Evolutionary conservation across 2,797 vertebrate genomes (phyloP), one percentile per base, ranked within the genome.

Genomic region (Hoplostethus mediterraneus): DNA sequence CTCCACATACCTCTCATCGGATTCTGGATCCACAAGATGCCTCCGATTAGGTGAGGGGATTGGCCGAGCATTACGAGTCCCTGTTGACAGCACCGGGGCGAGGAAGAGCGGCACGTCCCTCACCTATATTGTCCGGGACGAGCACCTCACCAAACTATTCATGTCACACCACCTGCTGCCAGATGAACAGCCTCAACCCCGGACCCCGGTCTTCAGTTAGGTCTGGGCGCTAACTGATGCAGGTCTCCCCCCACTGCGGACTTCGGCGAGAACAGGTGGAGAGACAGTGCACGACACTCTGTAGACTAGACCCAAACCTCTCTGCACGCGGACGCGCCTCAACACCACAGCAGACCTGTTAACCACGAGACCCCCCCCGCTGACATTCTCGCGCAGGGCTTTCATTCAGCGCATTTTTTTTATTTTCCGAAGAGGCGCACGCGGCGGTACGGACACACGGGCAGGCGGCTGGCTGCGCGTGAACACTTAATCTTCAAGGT

Each of bases 1-100:
- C 40, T 12, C 5, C 36, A 87, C 86, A 56, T 92, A 95, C 94
- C 94, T 94, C 92, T 88, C 91, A 94, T 94, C 30, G 93, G 94
- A 87, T 95, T 95, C 73, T 93, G 92, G 79, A 94, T 94, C 93
- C 94, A 95, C 67, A 93, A 80, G 81, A 94, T 93, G 63, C 93
- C 92, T 44, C 94, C 91, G 77, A 93, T 90, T 10, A 95, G 93
- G 71, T 93, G 94, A 79, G 89, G 91, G 79, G 93, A 93, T 58
- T 91, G 92, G 21, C 92, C 90, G 36, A 94, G 89, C 94, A 94
- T 95, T 77, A 73, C 79, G 75, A 25, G 52, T 17, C 40, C 25
- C 31, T 16, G 9, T n/a, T 12, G 10, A 8, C 38, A 10, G 38
- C 40, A 42, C 9, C 40, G 21, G 21, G 21, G 21, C 21, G 1